Conservation (phyloP, 2,113 vertebrate genomes). For the Aphelocoma coerulescens region DNA sequence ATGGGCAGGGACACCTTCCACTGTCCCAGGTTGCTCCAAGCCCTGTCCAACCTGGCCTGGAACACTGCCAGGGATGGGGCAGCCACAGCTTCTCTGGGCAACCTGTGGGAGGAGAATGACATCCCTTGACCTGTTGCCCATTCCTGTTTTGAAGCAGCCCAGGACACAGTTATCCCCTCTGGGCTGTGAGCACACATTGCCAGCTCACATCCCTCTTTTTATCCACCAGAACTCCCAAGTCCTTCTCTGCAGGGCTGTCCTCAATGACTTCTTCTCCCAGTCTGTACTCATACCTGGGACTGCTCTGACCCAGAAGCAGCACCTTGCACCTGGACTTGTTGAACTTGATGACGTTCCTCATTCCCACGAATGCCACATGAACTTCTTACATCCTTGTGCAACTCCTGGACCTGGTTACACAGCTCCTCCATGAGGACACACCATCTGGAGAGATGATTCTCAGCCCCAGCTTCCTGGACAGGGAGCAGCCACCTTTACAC, state of each 20-base stretch:
- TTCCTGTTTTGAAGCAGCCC: neutral
- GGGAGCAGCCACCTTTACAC: neutral
- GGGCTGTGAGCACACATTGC: neutral
- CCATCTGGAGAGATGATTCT: neutral
- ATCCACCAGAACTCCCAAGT: neutral
- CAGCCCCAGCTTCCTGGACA: neutral
- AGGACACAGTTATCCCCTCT: neutral
- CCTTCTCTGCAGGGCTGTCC: neutral
- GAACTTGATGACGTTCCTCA: neutral
- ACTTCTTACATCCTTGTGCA: fast-evolving
- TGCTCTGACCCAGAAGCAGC: neutral
- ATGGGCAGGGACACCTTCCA: neutral
- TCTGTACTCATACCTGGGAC: neutral
- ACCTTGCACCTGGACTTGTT: neutral
- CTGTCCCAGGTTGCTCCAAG: neutral
- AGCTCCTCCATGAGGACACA: neutral
- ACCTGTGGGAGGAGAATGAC: fast-evolving
- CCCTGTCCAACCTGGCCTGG: neutral
- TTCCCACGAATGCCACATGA: neutral
- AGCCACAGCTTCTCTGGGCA: neutral
- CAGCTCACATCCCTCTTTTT: neutral
- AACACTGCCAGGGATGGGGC: neutral
- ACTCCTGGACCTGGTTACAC: neutral
- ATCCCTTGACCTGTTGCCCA: neutral
- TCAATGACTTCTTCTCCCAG: neutral